Conservation (phyloP, 2,113 vertebrate genomes). For the Phaethornis superciliosus region DNA sequence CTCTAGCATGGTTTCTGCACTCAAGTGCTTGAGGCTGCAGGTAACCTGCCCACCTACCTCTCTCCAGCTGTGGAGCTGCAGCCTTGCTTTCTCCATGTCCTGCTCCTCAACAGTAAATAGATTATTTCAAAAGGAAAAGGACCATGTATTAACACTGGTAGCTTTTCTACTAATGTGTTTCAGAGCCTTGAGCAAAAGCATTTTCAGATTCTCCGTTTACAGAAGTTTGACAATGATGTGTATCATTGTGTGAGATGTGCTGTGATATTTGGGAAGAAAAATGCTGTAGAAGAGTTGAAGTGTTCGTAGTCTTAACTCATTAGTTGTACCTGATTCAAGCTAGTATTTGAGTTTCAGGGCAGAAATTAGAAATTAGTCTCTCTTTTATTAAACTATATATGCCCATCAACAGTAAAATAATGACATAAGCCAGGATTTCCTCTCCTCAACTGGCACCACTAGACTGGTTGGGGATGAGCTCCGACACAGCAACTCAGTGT, state of each 20-base stretch:
- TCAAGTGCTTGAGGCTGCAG: neutral
- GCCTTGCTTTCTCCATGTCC: neutral
- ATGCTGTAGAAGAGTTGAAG: neutral
- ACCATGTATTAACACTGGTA: neutral
- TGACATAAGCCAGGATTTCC: neutral
- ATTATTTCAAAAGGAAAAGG: neutral
- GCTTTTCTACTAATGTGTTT: neutral
- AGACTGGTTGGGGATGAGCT: neutral
- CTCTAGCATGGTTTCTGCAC: neutral
- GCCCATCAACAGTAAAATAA: neutral
- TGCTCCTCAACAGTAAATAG: neutral
- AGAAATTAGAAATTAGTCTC: neutral
- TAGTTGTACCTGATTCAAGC: neutral
- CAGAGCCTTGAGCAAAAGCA: neutral
- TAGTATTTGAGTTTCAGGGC: neutral
- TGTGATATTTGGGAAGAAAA: neutral
- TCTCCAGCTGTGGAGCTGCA: neutral
- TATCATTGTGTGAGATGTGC: neutral
- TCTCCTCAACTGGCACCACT: accelerated
- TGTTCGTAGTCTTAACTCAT: neutral
- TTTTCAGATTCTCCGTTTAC: neutral
- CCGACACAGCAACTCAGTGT: neutral
- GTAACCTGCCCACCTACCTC: neutral
- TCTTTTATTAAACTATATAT: neutral
- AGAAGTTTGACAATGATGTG: neutral